phyloP scores from a whole-genome alignment of 2,888 invertebrate genomes.

The Drosophila anceps region DNA sequence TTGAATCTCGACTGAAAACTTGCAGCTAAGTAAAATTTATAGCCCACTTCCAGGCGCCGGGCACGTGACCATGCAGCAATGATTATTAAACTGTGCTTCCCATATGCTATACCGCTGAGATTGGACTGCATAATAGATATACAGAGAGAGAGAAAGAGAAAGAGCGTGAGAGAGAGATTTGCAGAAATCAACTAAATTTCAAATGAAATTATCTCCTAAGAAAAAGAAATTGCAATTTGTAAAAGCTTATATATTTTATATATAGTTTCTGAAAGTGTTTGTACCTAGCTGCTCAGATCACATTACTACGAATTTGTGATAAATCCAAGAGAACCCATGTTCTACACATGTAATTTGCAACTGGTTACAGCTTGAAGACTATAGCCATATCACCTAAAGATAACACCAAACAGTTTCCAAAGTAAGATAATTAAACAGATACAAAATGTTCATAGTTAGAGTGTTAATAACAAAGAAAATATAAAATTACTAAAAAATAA shows the following conservation, averaged over 20 bases:
- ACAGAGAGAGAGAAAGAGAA: background rate
- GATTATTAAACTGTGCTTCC: slow-evolving; percentile 26
- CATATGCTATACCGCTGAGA: slow-evolving; percentile 36
- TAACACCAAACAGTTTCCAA: background rate
- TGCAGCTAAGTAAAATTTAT: slow-evolving; percentile 76
- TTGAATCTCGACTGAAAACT: slow-evolving; percentile 75
- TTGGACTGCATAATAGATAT: slow-evolving; percentile 23
- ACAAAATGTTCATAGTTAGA: background rate
- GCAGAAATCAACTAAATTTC: background rate
- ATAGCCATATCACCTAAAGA: background rate
- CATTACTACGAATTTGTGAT: background rate
- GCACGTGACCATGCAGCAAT: slow-evolving; percentile 74
- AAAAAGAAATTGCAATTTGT: background rate
- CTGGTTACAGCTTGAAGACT: background rate
- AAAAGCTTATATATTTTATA: background rate
- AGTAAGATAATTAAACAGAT: background rate
- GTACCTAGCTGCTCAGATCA: background rate
- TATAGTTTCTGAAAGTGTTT: background rate
- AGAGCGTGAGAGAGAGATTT: background rate
- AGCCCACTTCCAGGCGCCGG: slow-evolving; percentile 42
- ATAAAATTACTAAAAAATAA: background rate
- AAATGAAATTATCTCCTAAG: background rate
- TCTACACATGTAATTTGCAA: background rate
- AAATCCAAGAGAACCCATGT: background rate
- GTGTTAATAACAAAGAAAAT: background rate